A percentile compares a stretch with the other conserved stretches of the same genome.
These are phyloP conservation scores for Sialia sialis DNA, from an alignment of 2,113 vertebrate species.

Conservation along the genomic window DNA sequence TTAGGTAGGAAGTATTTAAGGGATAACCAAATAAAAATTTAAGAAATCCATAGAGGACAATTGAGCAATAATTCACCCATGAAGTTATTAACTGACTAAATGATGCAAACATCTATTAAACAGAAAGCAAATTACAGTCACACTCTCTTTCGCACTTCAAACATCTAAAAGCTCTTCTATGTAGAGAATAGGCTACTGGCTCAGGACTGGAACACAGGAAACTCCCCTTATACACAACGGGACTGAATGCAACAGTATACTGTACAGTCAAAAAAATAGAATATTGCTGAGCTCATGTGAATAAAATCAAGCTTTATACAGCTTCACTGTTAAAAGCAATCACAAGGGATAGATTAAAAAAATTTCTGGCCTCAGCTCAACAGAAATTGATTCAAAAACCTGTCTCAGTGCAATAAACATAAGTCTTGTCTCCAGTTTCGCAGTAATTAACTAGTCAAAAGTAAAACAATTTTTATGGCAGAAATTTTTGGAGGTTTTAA, in stretches of 20 bases:
- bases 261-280: neutral
- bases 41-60: neutral
- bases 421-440: neutral
- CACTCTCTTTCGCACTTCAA: neutral
- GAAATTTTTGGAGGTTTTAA: neutral
- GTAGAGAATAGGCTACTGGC: neutral
- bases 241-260: neutral
- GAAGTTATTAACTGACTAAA: neutral
- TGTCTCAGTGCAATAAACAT: neutral
- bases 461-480: neutral
- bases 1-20: neutral
- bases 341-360: neutral
- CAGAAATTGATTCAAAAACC: conserved; percentile 15
- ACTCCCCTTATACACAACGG: neutral
- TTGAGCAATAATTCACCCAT: neutral
- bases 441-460: conserved; percentile 13
- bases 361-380: neutral
- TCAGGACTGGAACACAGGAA: neutral
- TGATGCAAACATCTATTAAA: neutral
- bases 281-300: neutral
- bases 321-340: neutral
- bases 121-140: neutral
- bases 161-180: neutral
- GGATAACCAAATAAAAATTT: neutral
- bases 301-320: neutral